Evolutionary conservation across 2,797 vertebrate species (phyloP), one percentile per base, ranked within the genome.

Genomic region (Nyctibius grandis): DNA sequence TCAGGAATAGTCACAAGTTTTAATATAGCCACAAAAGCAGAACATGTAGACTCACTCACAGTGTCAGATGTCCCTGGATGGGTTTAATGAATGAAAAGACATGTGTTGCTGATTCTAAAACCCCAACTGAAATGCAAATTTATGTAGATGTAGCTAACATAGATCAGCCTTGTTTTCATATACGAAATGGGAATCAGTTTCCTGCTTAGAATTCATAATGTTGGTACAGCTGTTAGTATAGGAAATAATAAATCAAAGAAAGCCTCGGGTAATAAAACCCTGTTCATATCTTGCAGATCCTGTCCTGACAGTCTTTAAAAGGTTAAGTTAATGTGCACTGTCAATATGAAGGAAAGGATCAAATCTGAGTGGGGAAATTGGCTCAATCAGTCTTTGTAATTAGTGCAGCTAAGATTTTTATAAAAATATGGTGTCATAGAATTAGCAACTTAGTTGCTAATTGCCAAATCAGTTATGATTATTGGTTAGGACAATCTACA

Each of bases 381-480:
- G 6, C 16, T 45, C 31, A 36, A 5, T 61, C 16, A 42, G 15
- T 72, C 59, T 73, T 91, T 59, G n/a, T 33, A 87, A 22, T n/a
- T 70, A 79, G 21, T 59, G 29, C 84, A 95, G 38, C 51, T 86
- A 96, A 88, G 38, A 90, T 88, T 95, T 86, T 21, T 72, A 79
- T 86, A 84, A 12, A 94, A 86, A 85, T 85, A 56, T 45, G 8
- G 23, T 61, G 15, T 74, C 77, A 73, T 68, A 57, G 53, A 96
- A 95, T 96, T 96, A 94, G 18, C 34, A 82, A 86, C 38, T 64
- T 89, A 70, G 21, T 70, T 68, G 57, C 67, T 96, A 96, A 97
- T 96, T 89, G 81, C 40, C 33, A 89, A 70, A 96, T 97, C 88
- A 89, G 40, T 90, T 89, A 53, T 91, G 69, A 92, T 93, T 93